phyloP scores from a whole-genome alignment of 2,113 vertebrate species.

The Gasterosteus nipponicus region DNA sequence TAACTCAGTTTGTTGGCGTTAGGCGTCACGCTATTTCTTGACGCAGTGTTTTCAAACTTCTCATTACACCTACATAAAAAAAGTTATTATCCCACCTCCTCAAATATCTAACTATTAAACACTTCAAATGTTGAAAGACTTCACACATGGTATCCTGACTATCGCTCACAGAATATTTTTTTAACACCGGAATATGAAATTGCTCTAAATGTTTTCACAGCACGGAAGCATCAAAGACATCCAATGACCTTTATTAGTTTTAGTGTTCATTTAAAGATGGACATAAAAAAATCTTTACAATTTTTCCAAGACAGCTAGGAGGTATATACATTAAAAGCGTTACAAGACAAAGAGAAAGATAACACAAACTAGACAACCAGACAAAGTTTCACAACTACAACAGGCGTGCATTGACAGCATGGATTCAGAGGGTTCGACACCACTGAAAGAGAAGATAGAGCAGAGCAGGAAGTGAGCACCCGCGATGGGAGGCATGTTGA shows the following conservation, averaged over 20 bases:
- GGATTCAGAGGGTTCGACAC: constrained; percentile 64
- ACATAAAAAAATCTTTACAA: background rate
- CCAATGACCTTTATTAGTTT: background rate
- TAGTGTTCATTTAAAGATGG: constrained; percentile 7
- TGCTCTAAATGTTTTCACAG: background rate
- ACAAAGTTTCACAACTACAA: constrained; percentile 58
- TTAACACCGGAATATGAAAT: background rate
- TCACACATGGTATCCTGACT: background rate
- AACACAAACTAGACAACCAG: constrained; percentile 33
- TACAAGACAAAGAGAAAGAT: constrained; percentile 22
- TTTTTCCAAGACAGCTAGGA: constrained; percentile 6
- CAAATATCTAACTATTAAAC: background rate
- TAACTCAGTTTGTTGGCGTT: background rate
- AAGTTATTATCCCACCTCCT: background rate
- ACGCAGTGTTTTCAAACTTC: background rate
- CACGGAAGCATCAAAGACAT: background rate
- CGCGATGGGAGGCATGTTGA: constrained; percentile 42
- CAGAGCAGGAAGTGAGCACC: constrained; percentile 37
- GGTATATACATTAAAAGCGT: background rate
- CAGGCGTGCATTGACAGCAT: constrained; percentile 77
- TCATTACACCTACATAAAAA: background rate
- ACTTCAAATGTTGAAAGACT: background rate
- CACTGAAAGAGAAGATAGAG: constrained; percentile 60
- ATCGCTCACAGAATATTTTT: background rate
- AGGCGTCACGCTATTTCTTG: background rate